Conservation (phyloP, 2,888 invertebrate species). For the Stratiomys singularior region DNA sequence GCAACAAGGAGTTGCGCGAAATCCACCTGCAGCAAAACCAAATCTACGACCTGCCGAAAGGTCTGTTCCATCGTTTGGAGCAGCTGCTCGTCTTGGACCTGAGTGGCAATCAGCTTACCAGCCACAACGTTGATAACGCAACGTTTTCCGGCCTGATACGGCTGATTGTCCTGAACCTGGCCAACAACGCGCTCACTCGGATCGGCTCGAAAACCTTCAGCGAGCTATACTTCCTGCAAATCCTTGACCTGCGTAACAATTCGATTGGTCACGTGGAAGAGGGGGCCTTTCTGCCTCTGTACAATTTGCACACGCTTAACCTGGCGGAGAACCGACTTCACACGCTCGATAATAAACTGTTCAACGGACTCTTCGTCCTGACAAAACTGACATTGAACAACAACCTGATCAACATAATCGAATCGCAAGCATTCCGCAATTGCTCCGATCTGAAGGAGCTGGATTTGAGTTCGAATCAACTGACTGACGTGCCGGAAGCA, state of each 20-base stretch:
- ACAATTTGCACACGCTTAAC: conserved; percentile 89
- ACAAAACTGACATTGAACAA: conserved; percentile 87
- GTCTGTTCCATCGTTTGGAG: conserved; percentile 84
- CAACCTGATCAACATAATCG: conserved; percentile 82
- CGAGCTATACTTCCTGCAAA: conserved; percentile 86
- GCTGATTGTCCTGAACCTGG: conserved; percentile 84
- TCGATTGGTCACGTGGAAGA: conserved; percentile 89
- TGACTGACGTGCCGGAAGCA: conserved; percentile 83
- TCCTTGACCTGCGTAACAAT: conserved; percentile 85
- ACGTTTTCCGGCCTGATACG: conserved; percentile 87
- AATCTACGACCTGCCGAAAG: conserved; percentile 82
- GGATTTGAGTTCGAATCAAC: conserved; percentile 87
- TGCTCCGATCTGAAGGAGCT: conserved; percentile 89
- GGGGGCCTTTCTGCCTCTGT: conserved; percentile 86
- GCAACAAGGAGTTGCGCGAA: conserved; percentile 83
- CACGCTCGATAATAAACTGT: conserved; percentile 81
- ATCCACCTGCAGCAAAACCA: conserved; percentile 87
- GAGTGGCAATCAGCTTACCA: conserved; percentile 85
- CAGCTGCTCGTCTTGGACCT: conserved; percentile 86
- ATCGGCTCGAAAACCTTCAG: conserved; percentile 87
- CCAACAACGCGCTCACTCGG: conserved; percentile 85
- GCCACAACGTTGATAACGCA: conserved; percentile 84
- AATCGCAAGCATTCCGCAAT: conserved; percentile 85
- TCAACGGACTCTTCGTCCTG: conserved; percentile 85
- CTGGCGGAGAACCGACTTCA: conserved; percentile 87